phyloP scores from a whole-genome alignment of 2,113 vertebrate genomes.

The Dunckerocampus dactyliophorus region DNA sequence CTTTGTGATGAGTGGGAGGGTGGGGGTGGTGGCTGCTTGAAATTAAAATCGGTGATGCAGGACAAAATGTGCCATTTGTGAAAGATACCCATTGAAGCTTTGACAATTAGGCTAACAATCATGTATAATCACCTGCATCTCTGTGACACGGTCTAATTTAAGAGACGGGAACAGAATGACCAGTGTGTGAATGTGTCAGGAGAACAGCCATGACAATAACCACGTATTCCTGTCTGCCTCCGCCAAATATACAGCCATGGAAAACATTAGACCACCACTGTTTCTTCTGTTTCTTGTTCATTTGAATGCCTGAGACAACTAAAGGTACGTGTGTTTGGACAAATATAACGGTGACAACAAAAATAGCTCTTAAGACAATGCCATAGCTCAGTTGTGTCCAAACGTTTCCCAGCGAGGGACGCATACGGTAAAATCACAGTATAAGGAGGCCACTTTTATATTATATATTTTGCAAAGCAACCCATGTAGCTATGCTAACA shows the following conservation, averaged over 20 bases:
- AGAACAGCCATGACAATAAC: background rate
- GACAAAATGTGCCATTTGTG: constrained; percentile 16
- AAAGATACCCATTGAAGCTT: constrained; percentile 33
- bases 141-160: constrained; percentile 2
- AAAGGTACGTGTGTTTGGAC: too few relatives aligned
- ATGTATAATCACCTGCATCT: constrained; percentile 27
- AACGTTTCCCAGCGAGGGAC: too few relatives aligned
- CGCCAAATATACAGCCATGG: background rate
- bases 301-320: too few relatives aligned
- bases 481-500: too few relatives aligned
- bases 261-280: too few relatives aligned
- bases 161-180: constrained; percentile 12
- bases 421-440: too few relatives aligned
- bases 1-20: constrained; percentile 6
- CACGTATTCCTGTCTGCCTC: background rate
- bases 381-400: too few relatives aligned
- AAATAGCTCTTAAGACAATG: too few relatives aligned
- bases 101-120: constrained; percentile 21
- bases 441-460: too few relatives aligned
- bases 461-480: background rate
- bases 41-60: constrained; percentile 47
- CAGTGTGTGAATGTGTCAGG: background rate
- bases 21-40: constrained; percentile 4
- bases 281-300: too few relatives aligned
- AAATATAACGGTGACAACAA: too few relatives aligned